Conservation (phyloP, 2,888 invertebrate genomes). For the Athalia cordata region DNA sequence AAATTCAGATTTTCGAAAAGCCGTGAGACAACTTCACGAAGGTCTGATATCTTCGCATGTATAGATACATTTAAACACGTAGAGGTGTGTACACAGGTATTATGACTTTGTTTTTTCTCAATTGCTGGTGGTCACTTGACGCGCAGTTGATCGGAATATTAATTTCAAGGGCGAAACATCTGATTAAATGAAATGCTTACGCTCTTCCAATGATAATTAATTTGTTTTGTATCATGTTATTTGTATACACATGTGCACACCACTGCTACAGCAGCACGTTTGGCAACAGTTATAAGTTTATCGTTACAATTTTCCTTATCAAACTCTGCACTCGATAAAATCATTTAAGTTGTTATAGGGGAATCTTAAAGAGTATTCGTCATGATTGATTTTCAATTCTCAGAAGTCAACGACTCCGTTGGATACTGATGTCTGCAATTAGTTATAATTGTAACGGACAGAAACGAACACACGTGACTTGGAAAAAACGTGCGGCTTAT, state of each 20-base stretch:
- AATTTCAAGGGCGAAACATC: conserved; percentile 13
- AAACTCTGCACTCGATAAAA: not conserved
- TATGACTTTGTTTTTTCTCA: not conserved
- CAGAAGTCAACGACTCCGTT: not conserved
- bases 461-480: not conserved
- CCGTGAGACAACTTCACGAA: too few relatives aligned
- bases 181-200: conserved; percentile 5
- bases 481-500: not conserved
- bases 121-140: not conserved
- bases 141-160: not conserved
- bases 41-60: not conserved
- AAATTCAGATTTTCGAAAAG: too few relatives aligned
- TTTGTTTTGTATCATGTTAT: conserved; percentile 9
- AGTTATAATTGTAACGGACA: not conserved
- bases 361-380: too few relatives aligned
- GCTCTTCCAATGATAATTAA: conserved; percentile 10
- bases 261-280: not conserved
- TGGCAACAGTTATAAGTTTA: not conserved
- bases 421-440: not conserved
- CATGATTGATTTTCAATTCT: not conserved
- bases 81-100: not conserved
- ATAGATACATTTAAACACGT: not conserved
- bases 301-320: not conserved
- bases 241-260: not conserved
- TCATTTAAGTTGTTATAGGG: too few relatives aligned